Base-by-base conservation (phyloP, 2,113 vertebrate species). In the Leptocoma aspasia region DNA sequence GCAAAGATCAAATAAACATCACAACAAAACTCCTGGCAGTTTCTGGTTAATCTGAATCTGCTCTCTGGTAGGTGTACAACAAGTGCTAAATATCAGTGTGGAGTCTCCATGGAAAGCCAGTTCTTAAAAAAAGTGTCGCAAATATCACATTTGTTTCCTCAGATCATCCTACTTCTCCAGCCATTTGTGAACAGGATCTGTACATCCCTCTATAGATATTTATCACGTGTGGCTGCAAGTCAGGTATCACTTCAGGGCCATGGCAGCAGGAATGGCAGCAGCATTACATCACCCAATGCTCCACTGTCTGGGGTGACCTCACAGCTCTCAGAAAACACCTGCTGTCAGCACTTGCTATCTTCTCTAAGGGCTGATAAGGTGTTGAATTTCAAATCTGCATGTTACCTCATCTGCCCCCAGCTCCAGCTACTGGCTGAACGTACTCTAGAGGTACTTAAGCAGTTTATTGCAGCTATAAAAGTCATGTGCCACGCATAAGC, bases 401-500 rank as follows among this genome's bases (percentile, higher is more conserved):
- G 56, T 88, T 68, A 90, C 35, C 35, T 88, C 53, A 60, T 13
- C 24, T 79, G 53, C 14, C 33, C 54, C 18, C 45, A 60, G 20
- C 15, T 81, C 60, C 69, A 87, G 1, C 68, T 71, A 39, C 49
- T 21, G 59, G 21, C 26, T 52, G 37, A 82, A 68, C 3, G 13
- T 20, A n/a, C 37, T 84, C 23, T 1, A 39, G 37, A 81, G 60
- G 27, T 35, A 45, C 27, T 82, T 64, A 14, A 45, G 26, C n/a
- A 50, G 11, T 69, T 90, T 76, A 79, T 64, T 86, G 71, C 71
- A 69, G 61, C 80, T 68, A 69, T 85, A 72, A 76, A 93, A 93
- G 59, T 59, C 65, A n/a, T 7, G 23, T 59, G 85, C 30, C 60
- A 60, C 15, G 11, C 61, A 42, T 49, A 82, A 79, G 49, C 44